phyloP scores from a whole-genome alignment of 2,888 invertebrate genomes.

The Tetheella fluctuosa region DNA sequence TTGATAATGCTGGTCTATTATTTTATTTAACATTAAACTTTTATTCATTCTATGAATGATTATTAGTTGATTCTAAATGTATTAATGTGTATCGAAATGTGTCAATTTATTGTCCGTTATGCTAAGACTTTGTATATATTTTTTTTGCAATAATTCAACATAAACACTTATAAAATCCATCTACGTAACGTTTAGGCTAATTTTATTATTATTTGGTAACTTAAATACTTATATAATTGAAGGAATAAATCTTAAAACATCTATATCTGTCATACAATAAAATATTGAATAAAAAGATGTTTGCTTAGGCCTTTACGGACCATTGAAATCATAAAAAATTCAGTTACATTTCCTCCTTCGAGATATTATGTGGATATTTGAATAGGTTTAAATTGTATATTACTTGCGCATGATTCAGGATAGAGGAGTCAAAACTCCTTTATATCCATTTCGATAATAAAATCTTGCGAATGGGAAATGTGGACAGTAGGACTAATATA shows the following conservation, averaged over 20 bases:
- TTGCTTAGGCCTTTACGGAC: not conserved
- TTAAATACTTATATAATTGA: conserved; percentile 18
- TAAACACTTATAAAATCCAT: not conserved
- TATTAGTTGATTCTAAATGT: not conserved
- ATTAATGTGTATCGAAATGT: not conserved
- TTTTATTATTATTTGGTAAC: conserved; percentile 19
- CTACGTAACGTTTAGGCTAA: conserved; percentile 15
- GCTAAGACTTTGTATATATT: conserved; percentile 3
- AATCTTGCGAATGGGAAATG: not conserved
- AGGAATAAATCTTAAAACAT: conserved; percentile 12
- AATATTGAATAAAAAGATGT: not conserved
- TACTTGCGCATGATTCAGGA: not conserved
- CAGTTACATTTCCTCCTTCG: not conserved
- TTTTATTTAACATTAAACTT: too few species aligned
- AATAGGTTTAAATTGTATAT: not conserved
- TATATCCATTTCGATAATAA: not conserved
- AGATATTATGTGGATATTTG: not conserved
- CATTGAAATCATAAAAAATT: not conserved
- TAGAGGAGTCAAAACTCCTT: not conserved
- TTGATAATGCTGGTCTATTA: too few species aligned
- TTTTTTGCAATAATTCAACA: not conserved
- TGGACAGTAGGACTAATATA: not conserved
- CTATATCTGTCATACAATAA: conserved; percentile 11
- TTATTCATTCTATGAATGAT: not conserved
- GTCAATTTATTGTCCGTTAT: not conserved